Base-by-base conservation (phyloP, 2,888 invertebrate species). In the Tiliacea citrago region DNA sequence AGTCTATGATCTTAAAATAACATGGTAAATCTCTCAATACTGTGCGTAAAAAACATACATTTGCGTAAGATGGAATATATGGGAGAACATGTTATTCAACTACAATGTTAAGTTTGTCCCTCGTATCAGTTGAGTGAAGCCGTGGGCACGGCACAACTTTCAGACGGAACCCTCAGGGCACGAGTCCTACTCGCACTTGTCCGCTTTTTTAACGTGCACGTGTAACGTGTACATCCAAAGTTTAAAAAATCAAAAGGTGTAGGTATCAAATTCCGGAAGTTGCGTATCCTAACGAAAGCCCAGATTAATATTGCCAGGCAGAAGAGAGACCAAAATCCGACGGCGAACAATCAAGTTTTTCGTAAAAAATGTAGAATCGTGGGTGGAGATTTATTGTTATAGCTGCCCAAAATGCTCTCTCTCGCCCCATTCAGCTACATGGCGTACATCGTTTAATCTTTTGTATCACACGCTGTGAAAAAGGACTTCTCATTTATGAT, bases 321-420 rank as follows among this genome's bases (percentile, higher is more conserved):
- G 39, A 71, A 70, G 35, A 49, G 74, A 62, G 47, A 57, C 70
- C 21, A 45, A 75, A 75, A 73, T 58, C 73, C 73, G 53, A 70
- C 79, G 24, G 55, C 42, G 68, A 75, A 68, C 67, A 68, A 71
- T 75, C 70, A 82, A 75, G 57, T 39, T 79, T 79, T 82, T 79
- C 55, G 68, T 68, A 75, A 80, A 79, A 71, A 68, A 76, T 63
- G 29, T 75, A 57, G 45, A 74, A 58, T 61, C 66, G 79, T 67
- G 58, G 68, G 67, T 57, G 57, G 77, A 82, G 77, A 84, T 82
- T 79, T 84, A 86, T 86, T 76, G 71, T 81, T 70, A 86, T 75
- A 74, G 76, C 75, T 75, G 55, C 47, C 76, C 57, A 62, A 79
- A 84, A 75, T 68, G 55, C 42, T 62, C 62, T 75, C 75, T 72